Base-by-base conservation (phyloP, 2,113 vertebrate genomes). In the Typhlomys cinereus region DNA sequence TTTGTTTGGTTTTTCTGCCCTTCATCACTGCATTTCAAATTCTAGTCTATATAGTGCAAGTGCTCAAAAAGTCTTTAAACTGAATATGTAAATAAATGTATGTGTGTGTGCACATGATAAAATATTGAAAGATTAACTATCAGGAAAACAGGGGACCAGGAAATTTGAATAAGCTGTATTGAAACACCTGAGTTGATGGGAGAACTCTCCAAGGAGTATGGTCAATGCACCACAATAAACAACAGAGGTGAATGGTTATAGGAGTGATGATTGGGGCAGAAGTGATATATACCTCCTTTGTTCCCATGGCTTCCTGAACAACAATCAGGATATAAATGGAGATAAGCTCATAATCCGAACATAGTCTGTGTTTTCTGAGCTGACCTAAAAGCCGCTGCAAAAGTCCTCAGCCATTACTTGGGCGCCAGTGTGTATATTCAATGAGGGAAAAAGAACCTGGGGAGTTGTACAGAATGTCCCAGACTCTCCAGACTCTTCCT, bases 321-420 rank as follows among this genome's bases (percentile, higher is more conserved):
- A 80, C 44, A 61, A 73, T 62, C n/a, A 57, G 31, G 34, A 3
- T 57, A 93, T 50, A 71, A 80, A 81, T 70, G 46, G 41, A 69
- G 91, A 91, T 92, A 12, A n/a, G 71, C 73, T 84, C 88, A 84
- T 86, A 94, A 91, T n/a, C 62, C 39, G 44, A 91, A 91, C 70
- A 75, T 12, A 20, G 52, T 39, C n/a, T 50, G 20, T 44, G 61
- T 41, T 94, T 86, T 85, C 23, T 87, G 41, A 93, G 25, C 29
- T 85, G 73, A 73, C 67, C 23, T 88, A 10, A 34, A 93, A 80
- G 21, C 48, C 36, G 84, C 61, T 44, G 54, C 48, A 48, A 71
- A 50, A 94, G 78, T 88, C 48, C 36, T 88, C 25, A 80, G 20
- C 52, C 54, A 82, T 84, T 67, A 74, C 7, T 39, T 48, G 61